Evolutionary conservation across 2,113 vertebrate genomes (phyloP).

Genomic region (Ciconia maguari): DNA sequence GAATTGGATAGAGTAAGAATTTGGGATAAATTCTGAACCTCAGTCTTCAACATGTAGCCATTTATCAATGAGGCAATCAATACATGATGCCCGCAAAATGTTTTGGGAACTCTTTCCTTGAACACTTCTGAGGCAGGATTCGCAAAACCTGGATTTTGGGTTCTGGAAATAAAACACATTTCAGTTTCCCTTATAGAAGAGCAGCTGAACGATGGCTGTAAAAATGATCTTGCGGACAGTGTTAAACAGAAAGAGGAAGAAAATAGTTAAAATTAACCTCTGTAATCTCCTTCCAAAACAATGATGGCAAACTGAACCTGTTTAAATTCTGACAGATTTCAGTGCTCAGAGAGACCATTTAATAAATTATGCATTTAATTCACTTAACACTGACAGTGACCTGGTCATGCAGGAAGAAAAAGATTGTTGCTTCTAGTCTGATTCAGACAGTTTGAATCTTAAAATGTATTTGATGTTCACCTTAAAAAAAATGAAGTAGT

Average conservation of each 20-base stretch:
- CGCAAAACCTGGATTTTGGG: not conserved
- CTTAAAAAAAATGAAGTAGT: not conserved
- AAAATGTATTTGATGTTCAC: not conserved
- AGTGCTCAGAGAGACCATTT: constrained; percentile 2
- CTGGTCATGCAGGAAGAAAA: not conserved
- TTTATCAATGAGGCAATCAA: not conserved
- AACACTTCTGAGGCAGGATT: not conserved
- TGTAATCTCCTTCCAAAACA: not conserved
- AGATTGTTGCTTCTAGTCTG: not conserved
- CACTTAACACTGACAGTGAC: not conserved
- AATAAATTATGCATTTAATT: constrained; percentile 45
- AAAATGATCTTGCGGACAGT: not conserved
- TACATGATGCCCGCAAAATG: fast-evolving
- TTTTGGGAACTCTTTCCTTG: not conserved
- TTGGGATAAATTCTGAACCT: not conserved
- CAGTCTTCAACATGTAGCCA: not conserved
- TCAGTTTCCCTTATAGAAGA: not conserved
- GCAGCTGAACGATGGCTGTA: not conserved
- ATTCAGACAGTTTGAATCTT: constrained; percentile 4
- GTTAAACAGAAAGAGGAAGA: not conserved
- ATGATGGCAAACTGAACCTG: not conserved
- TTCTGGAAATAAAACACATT: not conserved
- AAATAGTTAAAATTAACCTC: not conserved
- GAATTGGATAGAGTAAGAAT: not conserved
- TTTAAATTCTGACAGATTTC: not conserved